Evolutionary conservation across 2,797 vertebrate species (phyloP).

Genomic region (Coendou prehensilis): DNA sequence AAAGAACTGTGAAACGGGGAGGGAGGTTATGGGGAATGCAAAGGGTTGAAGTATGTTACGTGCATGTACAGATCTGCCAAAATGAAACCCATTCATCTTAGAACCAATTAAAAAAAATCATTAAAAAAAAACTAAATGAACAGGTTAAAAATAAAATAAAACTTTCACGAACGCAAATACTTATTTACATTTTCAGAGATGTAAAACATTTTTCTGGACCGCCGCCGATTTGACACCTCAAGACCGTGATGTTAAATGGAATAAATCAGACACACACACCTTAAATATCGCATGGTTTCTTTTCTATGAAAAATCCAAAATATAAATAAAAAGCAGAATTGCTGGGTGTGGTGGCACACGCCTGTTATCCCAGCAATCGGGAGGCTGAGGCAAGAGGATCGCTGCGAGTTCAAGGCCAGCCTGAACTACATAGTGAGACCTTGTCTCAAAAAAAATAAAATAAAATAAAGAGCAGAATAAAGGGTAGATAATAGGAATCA

Average conservation of each 20-base stretch:
- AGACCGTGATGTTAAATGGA: neutral
- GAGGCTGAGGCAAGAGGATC: no score
- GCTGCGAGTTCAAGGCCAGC: no score
- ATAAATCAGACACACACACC: neutral
- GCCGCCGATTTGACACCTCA: neutral
- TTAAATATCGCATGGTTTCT: neutral
- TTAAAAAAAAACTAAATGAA: neutral
- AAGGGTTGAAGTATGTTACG: neutral
- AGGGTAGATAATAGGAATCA: neutral
- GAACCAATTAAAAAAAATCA: neutral
- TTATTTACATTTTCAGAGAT: neutral
- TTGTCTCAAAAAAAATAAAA: no score
- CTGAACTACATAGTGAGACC: no score
- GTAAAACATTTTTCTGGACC: slow-evolving; percentile 33
- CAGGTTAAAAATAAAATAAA: neutral
- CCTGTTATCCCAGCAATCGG: no score
- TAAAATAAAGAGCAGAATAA: neutral
- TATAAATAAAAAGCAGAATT: no score
- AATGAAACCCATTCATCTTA: neutral
- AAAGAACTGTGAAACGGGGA: neutral
- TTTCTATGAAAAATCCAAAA: neutral
- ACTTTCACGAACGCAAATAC: neutral
- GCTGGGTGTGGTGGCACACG: no score
- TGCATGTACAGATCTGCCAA: neutral
- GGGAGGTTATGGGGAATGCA: neutral